Base-by-base conservation (phyloP, 2,797 vertebrate genomes). In the Rhinogobio ventralis region DNA sequence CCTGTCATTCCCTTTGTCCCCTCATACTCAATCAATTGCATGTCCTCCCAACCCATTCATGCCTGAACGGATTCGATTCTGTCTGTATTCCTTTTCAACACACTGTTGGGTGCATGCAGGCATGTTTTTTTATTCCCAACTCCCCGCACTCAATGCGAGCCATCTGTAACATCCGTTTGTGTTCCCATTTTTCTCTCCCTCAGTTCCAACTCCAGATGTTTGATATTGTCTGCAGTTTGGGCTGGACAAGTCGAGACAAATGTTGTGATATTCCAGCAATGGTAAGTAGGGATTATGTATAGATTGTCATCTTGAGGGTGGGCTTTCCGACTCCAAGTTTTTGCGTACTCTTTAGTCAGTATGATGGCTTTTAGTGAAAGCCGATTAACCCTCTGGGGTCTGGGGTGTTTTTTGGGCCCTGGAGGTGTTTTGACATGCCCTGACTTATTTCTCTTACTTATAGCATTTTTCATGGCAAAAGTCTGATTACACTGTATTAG, bases 151-250 rank as follows among this genome's bases (percentile, higher is more conserved):
- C 81, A 88, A 91, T 92, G 81, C 79, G 81, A 93, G 88, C 91
- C 88, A 90, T 92, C 92, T 93, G 87, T 94, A 92, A 94, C 92
- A 91, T 90, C 81, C 78, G 19, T 87, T 84, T 19, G 85, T 90
- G 71, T 90, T 89, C 81, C 83, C 64, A 9, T 51, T 78, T 79
- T 46, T 84, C 71, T 91, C 87, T 83, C 71, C 79, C 95, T 87
- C 89, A 99, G 99, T 97, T 99, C 95, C 97, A 99, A 95, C 97
- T 99, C 92, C 99, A 99, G 96, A 99, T 96, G 96, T 99, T 99
- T 89, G 99, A 99, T 92, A 99, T 99, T 75, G 95, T 99, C 81
- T 99, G 99, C 95, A 99, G 97, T 89, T 94, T 97, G 45, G 96
- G 98, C 91, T 99, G 99, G 99, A 96, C 97, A 90, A 98, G 96